A percentile compares a stretch with the other conserved stretches of the same genome.
These are phyloP conservation scores for Nomada fucata DNA, from an alignment of 2,888 invertebrate genomes.

Conservation along the genomic window DNA sequence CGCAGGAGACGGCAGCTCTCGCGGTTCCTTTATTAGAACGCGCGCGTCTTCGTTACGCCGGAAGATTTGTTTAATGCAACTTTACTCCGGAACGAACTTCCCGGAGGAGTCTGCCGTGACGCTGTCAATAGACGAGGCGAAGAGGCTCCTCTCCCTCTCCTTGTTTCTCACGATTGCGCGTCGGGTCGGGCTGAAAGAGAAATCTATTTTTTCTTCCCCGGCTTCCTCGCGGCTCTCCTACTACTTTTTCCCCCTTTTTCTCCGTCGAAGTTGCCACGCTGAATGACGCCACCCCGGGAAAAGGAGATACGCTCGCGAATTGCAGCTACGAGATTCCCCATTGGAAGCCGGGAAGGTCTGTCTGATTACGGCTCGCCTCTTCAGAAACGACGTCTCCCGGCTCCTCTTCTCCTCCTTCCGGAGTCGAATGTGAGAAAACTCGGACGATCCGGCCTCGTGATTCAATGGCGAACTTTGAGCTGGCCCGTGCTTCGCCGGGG, in stretches of 20 bases:
- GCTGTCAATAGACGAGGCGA: conserved; percentile 19
- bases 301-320: conserved; percentile 18
- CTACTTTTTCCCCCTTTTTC: neutral
- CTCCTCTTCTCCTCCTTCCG: neutral
- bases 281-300: conserved; percentile 26
- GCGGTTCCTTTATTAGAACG: conserved; percentile 41
- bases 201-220: neutral
- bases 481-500: neutral
- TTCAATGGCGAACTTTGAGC: conserved; percentile 18
- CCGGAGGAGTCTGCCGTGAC: neutral
- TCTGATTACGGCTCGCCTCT: conserved; percentile 35
- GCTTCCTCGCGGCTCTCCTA: neutral
- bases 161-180: conserved; percentile 32
- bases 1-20: conserved; percentile 12
- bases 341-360: conserved; percentile 2
- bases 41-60: conserved; percentile 44
- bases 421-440: neutral
- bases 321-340: conserved; percentile 26
- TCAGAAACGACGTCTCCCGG: neutral
- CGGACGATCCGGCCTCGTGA: conserved; percentile 12
- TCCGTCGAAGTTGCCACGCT: neutral
- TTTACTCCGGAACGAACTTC: conserved; percentile 18
- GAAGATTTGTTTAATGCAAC: conserved; percentile 45
- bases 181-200: conserved; percentile 19
- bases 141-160: conserved; percentile 1